Evolutionary conservation across 2,888 invertebrate genomes (phyloP).

Genomic region (Chaetogeoica ovagalla): DNA sequence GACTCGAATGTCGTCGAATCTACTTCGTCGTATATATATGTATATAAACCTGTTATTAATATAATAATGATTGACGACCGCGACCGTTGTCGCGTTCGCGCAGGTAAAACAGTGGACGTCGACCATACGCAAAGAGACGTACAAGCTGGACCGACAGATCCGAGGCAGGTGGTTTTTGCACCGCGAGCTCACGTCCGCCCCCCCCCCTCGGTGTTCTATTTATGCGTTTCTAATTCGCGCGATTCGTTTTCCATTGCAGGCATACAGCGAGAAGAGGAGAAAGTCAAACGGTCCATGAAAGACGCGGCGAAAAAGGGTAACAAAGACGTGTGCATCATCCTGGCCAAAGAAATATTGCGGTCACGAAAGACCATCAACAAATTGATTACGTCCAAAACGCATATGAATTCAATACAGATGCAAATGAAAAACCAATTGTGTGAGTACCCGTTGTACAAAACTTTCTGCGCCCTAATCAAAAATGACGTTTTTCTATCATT

Average conservation of each 20-base stretch:
- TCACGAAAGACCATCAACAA: constrained; percentile 86
- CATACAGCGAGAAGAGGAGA: constrained; percentile 96
- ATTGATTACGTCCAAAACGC: constrained; percentile 94
- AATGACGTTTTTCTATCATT: constrained; percentile 51
- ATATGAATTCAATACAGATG: constrained; percentile 92
- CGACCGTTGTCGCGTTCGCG: constrained; percentile 53
- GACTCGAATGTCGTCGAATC: not conserved
- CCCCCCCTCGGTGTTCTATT: no score
- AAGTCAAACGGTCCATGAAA: constrained; percentile 89
- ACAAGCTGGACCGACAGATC: constrained; percentile 92
- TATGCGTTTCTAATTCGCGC: not conserved
- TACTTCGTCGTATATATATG: no score
- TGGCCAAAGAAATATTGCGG: constrained; percentile 89
- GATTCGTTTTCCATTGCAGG: constrained; percentile 61
- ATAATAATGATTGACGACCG: not conserved
- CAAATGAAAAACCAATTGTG: constrained; percentile 98
- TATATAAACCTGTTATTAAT: no score
- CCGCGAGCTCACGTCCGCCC: no score
- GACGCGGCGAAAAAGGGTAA: constrained; percentile 95
- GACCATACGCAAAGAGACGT: constrained; percentile 90
- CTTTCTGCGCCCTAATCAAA: not conserved
- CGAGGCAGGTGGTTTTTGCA: constrained; percentile 65
- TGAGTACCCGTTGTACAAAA: constrained; percentile 59
- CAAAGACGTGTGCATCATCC: constrained; percentile 87
- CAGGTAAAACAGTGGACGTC: constrained; percentile 97